Evolutionary conservation across 1,140 invertebrate genomes (phyloP).

Genomic region (Microplitis mediator): DNA sequence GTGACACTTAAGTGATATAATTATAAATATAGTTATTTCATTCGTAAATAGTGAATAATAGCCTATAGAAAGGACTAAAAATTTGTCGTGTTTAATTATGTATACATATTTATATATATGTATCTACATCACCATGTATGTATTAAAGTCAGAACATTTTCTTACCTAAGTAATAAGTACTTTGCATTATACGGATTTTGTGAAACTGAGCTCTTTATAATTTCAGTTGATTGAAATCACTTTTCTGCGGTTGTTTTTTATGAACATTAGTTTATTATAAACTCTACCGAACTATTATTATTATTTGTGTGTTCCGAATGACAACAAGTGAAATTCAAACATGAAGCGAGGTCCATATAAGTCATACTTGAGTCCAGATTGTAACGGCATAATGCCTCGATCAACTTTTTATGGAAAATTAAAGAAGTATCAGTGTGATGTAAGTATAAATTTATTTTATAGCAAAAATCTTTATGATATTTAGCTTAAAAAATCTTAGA

Average conservation of each 20-base stretch:
- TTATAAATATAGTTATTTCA: too few species aligned
- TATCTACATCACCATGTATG: too few species aligned
- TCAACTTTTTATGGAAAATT: background rate
- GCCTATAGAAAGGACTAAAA: too few species aligned
- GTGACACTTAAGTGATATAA: too few species aligned
- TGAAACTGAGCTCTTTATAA: background rate
- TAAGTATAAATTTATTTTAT: background rate
- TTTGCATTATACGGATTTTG: background rate
- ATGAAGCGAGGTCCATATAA: background rate
- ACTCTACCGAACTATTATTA: background rate
- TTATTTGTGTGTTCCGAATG: background rate
- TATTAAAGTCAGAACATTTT: too few species aligned
- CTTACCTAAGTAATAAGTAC: too few species aligned
- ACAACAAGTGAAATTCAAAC: background rate
- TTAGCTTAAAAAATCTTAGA: background rate
- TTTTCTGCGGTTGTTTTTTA: background rate
- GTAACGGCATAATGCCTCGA: background rate
- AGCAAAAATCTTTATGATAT: background rate
- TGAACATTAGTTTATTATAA: background rate
- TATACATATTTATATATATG: too few species aligned
- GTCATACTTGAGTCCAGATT: background rate
- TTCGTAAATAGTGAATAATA: too few species aligned
- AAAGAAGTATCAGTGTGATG: background rate
- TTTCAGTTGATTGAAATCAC: background rate
- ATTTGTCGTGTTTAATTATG: too few species aligned